Evolutionary conservation across 1,140 invertebrate genomes (phyloP).

Genomic region (Tetranychus urticae): DNA sequence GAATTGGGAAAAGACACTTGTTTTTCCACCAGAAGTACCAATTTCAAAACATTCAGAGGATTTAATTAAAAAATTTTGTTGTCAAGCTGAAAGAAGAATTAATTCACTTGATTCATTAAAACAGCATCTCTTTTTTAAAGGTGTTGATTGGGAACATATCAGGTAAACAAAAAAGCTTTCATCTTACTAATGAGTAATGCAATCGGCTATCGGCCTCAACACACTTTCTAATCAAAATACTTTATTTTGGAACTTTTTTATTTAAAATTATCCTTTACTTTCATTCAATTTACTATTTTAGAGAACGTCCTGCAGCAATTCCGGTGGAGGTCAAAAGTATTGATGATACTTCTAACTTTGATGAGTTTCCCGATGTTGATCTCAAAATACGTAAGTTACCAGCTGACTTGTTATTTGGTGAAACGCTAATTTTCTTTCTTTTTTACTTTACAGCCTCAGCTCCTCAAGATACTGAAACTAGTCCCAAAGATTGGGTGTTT

Average conservation of each 20-base stretch:
- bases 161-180: constrained; percentile 16
- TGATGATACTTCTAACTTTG: constrained; percentile 94
- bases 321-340: constrained; percentile 53
- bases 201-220: not conserved
- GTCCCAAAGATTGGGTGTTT: constrained; percentile 94
- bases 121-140: constrained; percentile 29
- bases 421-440: not conserved
- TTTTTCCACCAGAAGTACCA: constrained; percentile 95
- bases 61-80: constrained; percentile 45
- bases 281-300: constrained; percentile 21
- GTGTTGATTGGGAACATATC: constrained; percentile 54
- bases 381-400: constrained; percentile 44
- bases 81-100: constrained; percentile 63
- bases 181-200: not conserved
- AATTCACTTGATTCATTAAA: constrained; percentile 30
- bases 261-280: not conserved
- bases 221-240: not conserved
- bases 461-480: constrained; percentile 25
- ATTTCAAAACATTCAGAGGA: constrained; percentile 58
- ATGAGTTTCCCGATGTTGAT: constrained; percentile 97
- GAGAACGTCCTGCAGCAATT: constrained; percentile 90
- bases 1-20: constrained; percentile 93
- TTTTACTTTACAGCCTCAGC: constrained; percentile 36
- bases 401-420: not conserved
- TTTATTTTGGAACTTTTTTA: not conserved